phyloP scores from a whole-genome alignment of 2,888 invertebrate genomes.

The Nineta flava region DNA sequence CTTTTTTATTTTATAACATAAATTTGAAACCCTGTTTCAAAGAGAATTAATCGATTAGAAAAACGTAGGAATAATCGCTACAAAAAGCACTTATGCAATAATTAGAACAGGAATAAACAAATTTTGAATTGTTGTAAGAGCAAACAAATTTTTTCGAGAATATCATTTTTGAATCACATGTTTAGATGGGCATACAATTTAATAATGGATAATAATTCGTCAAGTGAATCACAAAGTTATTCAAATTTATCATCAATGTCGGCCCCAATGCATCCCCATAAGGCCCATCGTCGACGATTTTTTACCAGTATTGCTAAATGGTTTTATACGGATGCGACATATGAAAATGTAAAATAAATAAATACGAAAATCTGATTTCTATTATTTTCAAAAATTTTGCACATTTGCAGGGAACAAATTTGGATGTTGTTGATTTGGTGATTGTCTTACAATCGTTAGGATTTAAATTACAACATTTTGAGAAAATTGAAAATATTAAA shows the following conservation, averaged over 20 bases:
- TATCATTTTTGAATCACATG: background rate
- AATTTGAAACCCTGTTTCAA: too few species aligned
- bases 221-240: background rate
- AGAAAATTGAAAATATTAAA: background rate
- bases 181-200: background rate
- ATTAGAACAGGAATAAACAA: background rate
- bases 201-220: background rate
- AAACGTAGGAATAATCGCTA: background rate
- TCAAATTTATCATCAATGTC: background rate
- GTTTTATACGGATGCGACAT: background rate
- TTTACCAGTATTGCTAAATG: conserved; percentile 1
- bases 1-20: too few species aligned
- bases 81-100: background rate
- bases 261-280: background rate
- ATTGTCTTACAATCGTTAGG: conserved; percentile 3
- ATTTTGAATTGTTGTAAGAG: too few species aligned
- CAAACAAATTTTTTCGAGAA: too few species aligned
- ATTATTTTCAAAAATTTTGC: background rate
- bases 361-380: background rate
- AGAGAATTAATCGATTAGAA: too few species aligned
- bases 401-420: background rate
- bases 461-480: conserved; percentile 3
- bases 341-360: background rate
- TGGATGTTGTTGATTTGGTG: conserved; percentile 3
- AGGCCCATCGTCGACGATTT: background rate